These are phyloP conservation scores for Dinomys branickii DNA, from an alignment of 2,113 vertebrate genomes.

Conservation along the genomic window DNA sequence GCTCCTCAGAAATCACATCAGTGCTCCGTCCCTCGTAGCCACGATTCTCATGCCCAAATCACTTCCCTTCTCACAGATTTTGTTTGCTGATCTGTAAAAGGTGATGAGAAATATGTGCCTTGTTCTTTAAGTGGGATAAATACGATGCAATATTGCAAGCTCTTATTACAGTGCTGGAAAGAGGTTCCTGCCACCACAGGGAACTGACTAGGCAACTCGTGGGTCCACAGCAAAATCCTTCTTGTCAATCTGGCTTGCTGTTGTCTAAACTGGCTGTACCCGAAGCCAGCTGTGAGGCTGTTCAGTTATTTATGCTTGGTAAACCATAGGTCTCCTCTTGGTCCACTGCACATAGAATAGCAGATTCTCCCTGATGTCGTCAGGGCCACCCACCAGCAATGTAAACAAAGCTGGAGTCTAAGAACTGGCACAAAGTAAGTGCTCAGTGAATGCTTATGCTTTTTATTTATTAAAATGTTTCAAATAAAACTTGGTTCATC, in stretches of 20 bases:
- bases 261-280: background rate
- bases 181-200: background rate
- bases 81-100: background rate
- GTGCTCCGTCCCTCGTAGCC: background rate
- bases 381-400: background rate
- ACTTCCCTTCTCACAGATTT: background rate
- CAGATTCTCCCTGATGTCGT: background rate
- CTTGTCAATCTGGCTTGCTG: background rate
- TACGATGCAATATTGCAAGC: background rate
- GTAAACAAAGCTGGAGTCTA: background rate
- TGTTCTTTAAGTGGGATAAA: background rate
- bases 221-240: background rate
- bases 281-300: background rate
- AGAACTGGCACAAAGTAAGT: background rate
- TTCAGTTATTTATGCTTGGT: background rate
- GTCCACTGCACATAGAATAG: background rate
- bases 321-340: background rate
- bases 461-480: background rate
- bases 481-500: constrained; percentile 1
- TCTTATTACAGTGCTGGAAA: background rate
- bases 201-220: background rate
- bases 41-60: background rate
- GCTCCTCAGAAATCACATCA: background rate
- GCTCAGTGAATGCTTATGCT: background rate
- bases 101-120: background rate